A percentile compares a stretch with the other conserved stretches of the same genome.
phyloP scores from a whole-genome alignment of 1,140 invertebrate species.

The Lutraria rhynchaena region DNA sequence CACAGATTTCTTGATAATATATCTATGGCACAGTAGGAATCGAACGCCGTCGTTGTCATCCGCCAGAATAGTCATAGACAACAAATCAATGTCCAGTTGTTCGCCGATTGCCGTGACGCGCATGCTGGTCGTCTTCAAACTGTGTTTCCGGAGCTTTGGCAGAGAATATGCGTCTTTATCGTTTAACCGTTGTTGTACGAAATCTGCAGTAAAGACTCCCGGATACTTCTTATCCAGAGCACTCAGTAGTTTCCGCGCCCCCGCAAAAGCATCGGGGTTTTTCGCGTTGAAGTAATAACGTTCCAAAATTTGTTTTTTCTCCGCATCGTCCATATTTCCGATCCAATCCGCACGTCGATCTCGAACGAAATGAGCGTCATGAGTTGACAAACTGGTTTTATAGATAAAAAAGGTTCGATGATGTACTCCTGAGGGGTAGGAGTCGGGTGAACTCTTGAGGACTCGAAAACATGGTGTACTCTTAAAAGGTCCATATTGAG shows the following conservation, averaged over 20 bases:
- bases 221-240: constrained; percentile 36
- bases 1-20: constrained; percentile 57
- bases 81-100: constrained; percentile 58
- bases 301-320: constrained; percentile 13
- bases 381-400: too few species aligned
- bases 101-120: constrained; percentile 38
- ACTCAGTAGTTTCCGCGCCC: constrained; percentile 15
- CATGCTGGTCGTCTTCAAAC: constrained; percentile 47
- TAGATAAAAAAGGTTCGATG: too few species aligned
- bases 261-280: constrained; percentile 30
- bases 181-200: constrained; percentile 49
- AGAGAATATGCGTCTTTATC: constrained; percentile 52
- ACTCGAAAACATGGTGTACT: too few species aligned
- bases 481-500: too few species aligned
- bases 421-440: too few species aligned
- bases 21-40: constrained; percentile 56
- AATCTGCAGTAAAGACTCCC: constrained; percentile 21
- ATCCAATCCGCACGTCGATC: too few species aligned
- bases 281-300: constrained; percentile 31
- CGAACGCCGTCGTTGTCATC: constrained; percentile 51
- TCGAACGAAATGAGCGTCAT: too few species aligned
- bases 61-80: constrained; percentile 48
- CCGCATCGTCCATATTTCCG: constrained; percentile 13
- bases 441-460: too few species aligned
- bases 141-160: constrained; percentile 10